A percentile compares a stretch with the other conserved stretches of the same genome.
phyloP scores from a whole-genome alignment of 1,140 invertebrate species.

The Parasteatoda tepidariorum region DNA sequence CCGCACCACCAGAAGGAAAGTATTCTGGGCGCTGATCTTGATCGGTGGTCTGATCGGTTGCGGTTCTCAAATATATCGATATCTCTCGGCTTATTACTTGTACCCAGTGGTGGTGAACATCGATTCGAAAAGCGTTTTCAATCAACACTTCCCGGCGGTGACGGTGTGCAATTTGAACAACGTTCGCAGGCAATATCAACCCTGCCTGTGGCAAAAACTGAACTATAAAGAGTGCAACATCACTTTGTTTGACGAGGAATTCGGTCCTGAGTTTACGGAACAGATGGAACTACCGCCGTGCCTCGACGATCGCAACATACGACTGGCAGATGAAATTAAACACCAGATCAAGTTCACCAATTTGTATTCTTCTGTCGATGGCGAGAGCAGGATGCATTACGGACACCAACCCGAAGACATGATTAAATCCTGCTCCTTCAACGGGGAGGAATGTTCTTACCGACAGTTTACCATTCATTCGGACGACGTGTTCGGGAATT shows the following conservation, averaged over 20 bases:
- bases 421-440: constrained; percentile 27
- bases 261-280: background rate
- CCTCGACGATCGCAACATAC: background rate
- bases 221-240: background rate
- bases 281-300: background rate
- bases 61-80: constrained; percentile 21
- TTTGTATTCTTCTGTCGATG: background rate
- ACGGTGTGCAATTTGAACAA: constrained; percentile 44
- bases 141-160: constrained; percentile 22
- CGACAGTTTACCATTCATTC: background rate
- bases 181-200: background rate
- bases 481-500: constrained; percentile 23
- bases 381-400: background rate
- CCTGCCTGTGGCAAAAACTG: background rate
- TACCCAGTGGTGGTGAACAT: constrained; percentile 43
- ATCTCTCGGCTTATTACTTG: constrained; percentile 3
- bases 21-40: constrained; percentile 40
- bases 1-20: background rate
- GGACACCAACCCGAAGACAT: constrained; percentile 40
- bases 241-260: background rate
- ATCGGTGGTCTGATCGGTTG: constrained; percentile 30
- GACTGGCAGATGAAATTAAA: background rate
- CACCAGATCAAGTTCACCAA: background rate
- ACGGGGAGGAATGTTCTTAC: constrained; percentile 13
- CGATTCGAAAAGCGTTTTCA: background rate